A percentile compares a stretch with the other conserved stretches of the same genome.
These are phyloP conservation scores for Mormyrus hasselquistii DNA, from an alignment of 2,797 vertebrate species.

Conservation along the genomic window DNA sequence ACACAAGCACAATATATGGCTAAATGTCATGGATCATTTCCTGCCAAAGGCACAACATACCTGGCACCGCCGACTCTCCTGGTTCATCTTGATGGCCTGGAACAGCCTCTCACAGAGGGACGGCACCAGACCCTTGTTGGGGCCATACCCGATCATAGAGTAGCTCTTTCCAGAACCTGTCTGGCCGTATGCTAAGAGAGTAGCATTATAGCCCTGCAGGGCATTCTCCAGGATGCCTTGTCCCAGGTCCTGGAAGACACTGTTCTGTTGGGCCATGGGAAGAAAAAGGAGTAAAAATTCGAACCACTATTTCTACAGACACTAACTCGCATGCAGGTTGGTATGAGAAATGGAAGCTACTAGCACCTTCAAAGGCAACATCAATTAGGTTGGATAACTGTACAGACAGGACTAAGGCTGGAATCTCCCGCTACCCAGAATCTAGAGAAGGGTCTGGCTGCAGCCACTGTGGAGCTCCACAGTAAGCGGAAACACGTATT, in stretches of 20 bases:
- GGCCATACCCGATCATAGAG: conserved; percentile 70
- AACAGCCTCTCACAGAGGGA: conserved; percentile 72
- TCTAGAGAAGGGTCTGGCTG: too few species aligned
- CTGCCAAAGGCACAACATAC: conserved; percentile 34
- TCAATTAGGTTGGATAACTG: background rate
- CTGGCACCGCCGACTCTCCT: conserved; percentile 68
- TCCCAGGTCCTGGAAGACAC: conserved; percentile 69
- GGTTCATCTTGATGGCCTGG: conserved; percentile 55
- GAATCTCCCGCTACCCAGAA: background rate
- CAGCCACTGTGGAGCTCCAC: too few species aligned
- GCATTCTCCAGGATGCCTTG: conserved; percentile 69
- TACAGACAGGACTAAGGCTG: background rate
- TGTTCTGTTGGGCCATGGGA: conserved; percentile 48
- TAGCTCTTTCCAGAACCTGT: conserved; percentile 80
- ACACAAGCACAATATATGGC: background rate
- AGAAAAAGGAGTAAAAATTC: background rate
- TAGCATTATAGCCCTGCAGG: conserved; percentile 74
- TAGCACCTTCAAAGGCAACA: background rate
- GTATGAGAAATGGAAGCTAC: background rate
- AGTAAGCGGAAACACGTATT: too few species aligned
- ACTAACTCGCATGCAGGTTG: background rate
- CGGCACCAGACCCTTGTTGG: conserved; percentile 75
- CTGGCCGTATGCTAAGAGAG: conserved; percentile 73
- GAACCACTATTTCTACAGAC: background rate
- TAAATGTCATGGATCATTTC: background rate